Conservation (phyloP, 1,140 invertebrate genomes). For the Papilio helenus region DNA sequence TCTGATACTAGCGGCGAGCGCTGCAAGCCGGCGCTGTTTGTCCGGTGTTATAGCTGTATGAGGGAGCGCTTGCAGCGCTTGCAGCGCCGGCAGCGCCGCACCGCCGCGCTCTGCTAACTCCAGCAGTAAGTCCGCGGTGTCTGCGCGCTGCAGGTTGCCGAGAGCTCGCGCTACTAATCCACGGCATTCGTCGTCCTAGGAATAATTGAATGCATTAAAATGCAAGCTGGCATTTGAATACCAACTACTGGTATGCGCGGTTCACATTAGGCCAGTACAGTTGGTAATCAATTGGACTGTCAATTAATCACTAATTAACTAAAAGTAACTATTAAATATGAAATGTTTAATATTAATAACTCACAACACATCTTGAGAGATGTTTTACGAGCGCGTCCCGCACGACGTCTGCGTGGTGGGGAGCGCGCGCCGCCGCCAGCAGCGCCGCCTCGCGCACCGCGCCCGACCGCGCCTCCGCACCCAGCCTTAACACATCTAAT, state of each 20-base stretch:
- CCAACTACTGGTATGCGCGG: no score
- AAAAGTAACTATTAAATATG: no score
- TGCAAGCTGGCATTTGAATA: no score
- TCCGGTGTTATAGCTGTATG: constrained; percentile 27
- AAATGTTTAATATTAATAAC: no score
- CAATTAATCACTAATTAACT: no score
- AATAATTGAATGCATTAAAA: no score
- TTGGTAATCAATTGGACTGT: no score
- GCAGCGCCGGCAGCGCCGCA: constrained; percentile 32
- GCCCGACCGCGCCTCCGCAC: constrained; percentile 31
- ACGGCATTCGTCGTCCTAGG: constrained; percentile 53
- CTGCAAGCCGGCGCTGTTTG: constrained; percentile 45
- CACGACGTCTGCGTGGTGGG: constrained; percentile 23
- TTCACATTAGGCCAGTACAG: no score
- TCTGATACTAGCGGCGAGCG: constrained; percentile 38
- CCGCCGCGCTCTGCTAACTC: constrained; percentile 45
- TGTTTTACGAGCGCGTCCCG: constrained; percentile 38
- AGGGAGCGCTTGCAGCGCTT: constrained; percentile 13
- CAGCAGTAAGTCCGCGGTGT: constrained; percentile 53
- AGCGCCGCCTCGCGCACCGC: constrained; percentile 41
- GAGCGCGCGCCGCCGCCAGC: constrained; percentile 43
- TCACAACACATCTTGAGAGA: constrained; percentile 47
- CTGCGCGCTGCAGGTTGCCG: constrained; percentile 55
- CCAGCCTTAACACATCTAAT: constrained; percentile 43
- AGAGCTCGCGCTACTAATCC: constrained; percentile 51